Percentiles rank a stretch among this genome's conserved stretches.
phyloP scores from a whole-genome alignment of 1,140 invertebrate genomes.

The Macrocentrus cingulum region DNA sequence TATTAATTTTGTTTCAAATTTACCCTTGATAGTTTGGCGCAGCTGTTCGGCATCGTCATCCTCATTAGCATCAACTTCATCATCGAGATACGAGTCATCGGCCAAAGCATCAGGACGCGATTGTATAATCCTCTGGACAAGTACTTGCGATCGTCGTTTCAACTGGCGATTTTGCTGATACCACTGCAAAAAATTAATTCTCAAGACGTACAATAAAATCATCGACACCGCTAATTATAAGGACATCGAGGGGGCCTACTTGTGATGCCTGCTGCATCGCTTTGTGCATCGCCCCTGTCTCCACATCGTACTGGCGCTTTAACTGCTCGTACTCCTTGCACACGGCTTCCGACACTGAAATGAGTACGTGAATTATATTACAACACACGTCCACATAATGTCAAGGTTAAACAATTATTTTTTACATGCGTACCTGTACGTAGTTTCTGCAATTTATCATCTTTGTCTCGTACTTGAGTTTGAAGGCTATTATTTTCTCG shows the following conservation, averaged over 20 bases:
- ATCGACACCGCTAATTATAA: not conserved
- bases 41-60: slow-evolving; percentile 68
- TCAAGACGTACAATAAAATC: not conserved
- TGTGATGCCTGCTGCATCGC: slow-evolving; percentile 60
- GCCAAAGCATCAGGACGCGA: slow-evolving; percentile 44
- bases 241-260: slow-evolving; percentile 40
- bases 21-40: slow-evolving; percentile 65
- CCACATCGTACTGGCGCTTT: slow-evolving; percentile 71
- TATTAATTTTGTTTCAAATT: slow-evolving; percentile 5
- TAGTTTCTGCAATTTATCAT: slow-evolving; percentile 65
- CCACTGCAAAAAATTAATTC: slow-evolving; percentile 62
- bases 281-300: slow-evolving; percentile 69
- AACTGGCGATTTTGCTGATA: slow-evolving; percentile 73
- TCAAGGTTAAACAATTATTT: not conserved
- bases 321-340: slow-evolving; percentile 74
- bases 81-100: slow-evolving; percentile 45
- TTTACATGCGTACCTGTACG: slow-evolving; percentile 54
- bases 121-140: slow-evolving; percentile 61
- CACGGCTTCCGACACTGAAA: slow-evolving; percentile 68
- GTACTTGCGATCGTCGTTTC: slow-evolving; percentile 66
- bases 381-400: not conserved
- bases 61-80: slow-evolving; percentile 61
- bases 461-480: slow-evolving; percentile 62
- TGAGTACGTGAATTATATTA: not conserved
- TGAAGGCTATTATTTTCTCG: slow-evolving; percentile 63